Base-by-base conservation (phyloP, 2,888 invertebrate genomes). In the Arrhopalites spinosus region DNA sequence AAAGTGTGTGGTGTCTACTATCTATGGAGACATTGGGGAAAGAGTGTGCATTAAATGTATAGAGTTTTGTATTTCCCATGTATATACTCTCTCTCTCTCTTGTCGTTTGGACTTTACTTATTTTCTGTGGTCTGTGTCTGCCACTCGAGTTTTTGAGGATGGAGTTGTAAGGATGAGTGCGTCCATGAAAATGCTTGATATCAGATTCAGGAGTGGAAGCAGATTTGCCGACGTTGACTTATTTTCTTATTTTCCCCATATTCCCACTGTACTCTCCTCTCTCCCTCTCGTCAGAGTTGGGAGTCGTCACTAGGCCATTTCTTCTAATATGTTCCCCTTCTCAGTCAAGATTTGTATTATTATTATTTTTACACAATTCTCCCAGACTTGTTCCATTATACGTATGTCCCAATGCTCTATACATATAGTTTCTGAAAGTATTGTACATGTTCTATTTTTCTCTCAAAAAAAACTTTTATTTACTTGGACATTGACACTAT, bases 151-250 rank as follows among this genome's bases (percentile, higher is more conserved):
- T 36, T 13, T 15, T n/a, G 43, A 43, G 63, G 25, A 23, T 23
- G 53, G 66, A 20, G 50, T n/a, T n/a, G n/a, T n/a, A n/a, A n/a
- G n/a, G 15, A 61, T 30, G 29, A 69, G 25, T 25, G 20, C 29
- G 20, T 45, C 61, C 30, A 76, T 73, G 74, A 72, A 36, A 77
- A 78, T 78, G 47, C 66, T 78, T 80, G n/a, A n/a, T n/a, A 80
- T 80, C 80, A 77, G 77, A 80, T 77, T 74, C 68, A 69, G 73
- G 79, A 80, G 79, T 74, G 79, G 77, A 76, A 81, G 77, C 79
- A 79, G 79, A 79, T 79, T 79, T 79, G 81, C 79, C 77, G 79
- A 81, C 78, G 80, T 78, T 79, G 79, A 79, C 78, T 79, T 81
- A 80, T 81, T 80, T 77, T 63, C 61, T 45, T 29, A 63, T 66